Conservation (phyloP, 2,113 vertebrate genomes). For the Oreochromis spilurus region DNA sequence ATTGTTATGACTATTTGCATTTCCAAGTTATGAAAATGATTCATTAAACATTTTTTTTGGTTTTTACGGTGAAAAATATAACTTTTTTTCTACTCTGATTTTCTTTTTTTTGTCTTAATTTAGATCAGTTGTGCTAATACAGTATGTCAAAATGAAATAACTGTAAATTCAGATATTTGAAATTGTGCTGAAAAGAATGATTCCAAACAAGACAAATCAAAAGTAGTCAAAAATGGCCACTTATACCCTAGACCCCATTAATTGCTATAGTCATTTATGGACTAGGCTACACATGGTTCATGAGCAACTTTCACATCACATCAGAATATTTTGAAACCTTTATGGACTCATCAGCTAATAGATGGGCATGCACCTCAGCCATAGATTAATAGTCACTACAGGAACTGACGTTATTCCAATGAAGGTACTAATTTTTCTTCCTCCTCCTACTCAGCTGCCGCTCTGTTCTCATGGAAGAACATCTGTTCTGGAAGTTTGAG, state of each 20-base stretch:
- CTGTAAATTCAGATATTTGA: not conserved
- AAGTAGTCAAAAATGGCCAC: not conserved
- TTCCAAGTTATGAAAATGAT: not conserved
- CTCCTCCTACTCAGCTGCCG: slow-evolving; percentile 37
- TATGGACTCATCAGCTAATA: not conserved
- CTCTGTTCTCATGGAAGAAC: slow-evolving; percentile 55
- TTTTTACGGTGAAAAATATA: not conserved
- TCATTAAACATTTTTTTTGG: not conserved
- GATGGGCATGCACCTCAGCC: not conserved
- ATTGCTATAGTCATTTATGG: not conserved
- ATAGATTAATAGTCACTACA: not conserved
- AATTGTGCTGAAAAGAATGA: not conserved
- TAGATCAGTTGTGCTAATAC: not conserved
- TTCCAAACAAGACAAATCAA: not conserved
- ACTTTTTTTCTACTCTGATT: not conserved
- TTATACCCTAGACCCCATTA: not conserved
- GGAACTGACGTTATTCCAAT: not conserved
- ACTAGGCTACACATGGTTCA: not conserved
- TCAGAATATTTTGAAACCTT: not conserved
- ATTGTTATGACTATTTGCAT: not conserved
- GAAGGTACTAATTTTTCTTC: not conserved
- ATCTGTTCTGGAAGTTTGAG: slow-evolving; percentile 65
- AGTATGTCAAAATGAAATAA: not conserved
- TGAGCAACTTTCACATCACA: not conserved
- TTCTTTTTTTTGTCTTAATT: not conserved